phyloP scores from a whole-genome alignment of 2,888 invertebrate species.

The Galerucella nymphaeae region DNA sequence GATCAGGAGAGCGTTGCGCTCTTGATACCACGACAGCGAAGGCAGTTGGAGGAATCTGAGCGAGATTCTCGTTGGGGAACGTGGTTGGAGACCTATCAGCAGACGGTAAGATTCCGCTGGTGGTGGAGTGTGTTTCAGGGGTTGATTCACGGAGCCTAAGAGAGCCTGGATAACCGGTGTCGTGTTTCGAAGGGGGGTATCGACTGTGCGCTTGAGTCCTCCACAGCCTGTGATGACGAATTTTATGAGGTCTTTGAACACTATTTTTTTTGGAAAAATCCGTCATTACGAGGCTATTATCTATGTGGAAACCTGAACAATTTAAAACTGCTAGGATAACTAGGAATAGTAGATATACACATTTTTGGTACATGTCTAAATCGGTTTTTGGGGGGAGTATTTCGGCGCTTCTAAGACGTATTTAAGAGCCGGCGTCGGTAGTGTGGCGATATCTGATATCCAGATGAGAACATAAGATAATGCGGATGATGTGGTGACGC shows the following conservation, averaged over 20 bases:
- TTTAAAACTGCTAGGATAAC: conserved; percentile 64
- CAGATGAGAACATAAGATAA: conserved; percentile 57
- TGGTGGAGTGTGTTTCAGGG: too few species aligned
- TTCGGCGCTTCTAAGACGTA: conserved; percentile 39
- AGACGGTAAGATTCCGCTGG: not conserved
- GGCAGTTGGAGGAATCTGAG: conserved; percentile 51
- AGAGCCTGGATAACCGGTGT: not conserved
- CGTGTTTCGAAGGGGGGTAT: conserved; percentile 7
- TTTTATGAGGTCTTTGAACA: conserved; percentile 46
- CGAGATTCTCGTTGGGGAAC: conserved; percentile 47
- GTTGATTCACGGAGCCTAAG: not conserved
- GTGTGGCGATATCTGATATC: conserved; percentile 56
- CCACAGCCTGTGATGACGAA: conserved; percentile 53
- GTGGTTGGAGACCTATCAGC: conserved; percentile 27
- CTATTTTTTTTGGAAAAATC: conserved; percentile 58
- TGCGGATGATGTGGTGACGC: conserved; percentile 55
- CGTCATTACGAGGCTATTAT: conserved; percentile 60
- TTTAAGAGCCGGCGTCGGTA: conserved; percentile 57
- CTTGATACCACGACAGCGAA: conserved; percentile 38
- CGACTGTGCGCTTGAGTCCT: conserved; percentile 48
- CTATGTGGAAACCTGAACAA: conserved; percentile 66
- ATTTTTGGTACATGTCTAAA: conserved; percentile 65
- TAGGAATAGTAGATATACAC: conserved; percentile 65
- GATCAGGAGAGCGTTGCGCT: conserved; percentile 39
- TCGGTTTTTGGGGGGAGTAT: conserved; percentile 28